Evolutionary conservation across 2,888 invertebrate species (phyloP).

Genomic region (Drosophila suboccidentalis): DNA sequence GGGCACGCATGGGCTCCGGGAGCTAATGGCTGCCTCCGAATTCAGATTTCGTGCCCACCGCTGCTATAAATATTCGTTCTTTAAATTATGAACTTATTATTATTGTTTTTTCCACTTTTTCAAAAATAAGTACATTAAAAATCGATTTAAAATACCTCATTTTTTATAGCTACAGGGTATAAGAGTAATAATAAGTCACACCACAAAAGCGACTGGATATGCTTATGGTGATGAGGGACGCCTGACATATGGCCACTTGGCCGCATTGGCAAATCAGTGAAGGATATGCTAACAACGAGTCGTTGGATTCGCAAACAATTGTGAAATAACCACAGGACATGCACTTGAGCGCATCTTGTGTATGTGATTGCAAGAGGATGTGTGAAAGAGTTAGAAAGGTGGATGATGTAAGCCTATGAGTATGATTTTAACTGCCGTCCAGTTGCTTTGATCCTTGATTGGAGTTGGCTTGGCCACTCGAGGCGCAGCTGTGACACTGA

Average conservation of each 20-base stretch:
- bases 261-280: slow-evolving; percentile 38
- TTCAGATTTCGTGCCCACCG: too few relatives aligned
- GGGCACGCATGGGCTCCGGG: too few relatives aligned
- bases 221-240: slow-evolving; percentile 36
- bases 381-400: slow-evolving; percentile 48
- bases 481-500: slow-evolving; percentile 69
- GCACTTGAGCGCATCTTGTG: slow-evolving; percentile 72
- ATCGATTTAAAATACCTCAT: not conserved
- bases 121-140: too few relatives aligned
- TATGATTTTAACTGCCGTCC: slow-evolving; percentile 15
- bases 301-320: slow-evolving; percentile 54
- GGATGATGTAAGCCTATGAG: slow-evolving; percentile 10
- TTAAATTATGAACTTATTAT: too few relatives aligned
- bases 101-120: too few relatives aligned
- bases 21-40: too few relatives aligned
- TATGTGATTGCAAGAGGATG: slow-evolving; percentile 67
- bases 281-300: slow-evolving; percentile 65
- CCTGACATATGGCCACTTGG: slow-evolving; percentile 74
- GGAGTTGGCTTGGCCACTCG: slow-evolving; percentile 52
- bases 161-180: slow-evolving; percentile 9
- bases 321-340: slow-evolving; percentile 77
- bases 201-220: slow-evolving; percentile 31
- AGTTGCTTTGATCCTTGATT: slow-evolving; percentile 81
- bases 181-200: slow-evolving; percentile 33
- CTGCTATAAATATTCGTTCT: too few relatives aligned